Evolutionary conservation across 2,888 invertebrate species (phyloP), one percentile per base, ranked within the genome.

Genomic region (Microctonus hyperodae): DNA sequence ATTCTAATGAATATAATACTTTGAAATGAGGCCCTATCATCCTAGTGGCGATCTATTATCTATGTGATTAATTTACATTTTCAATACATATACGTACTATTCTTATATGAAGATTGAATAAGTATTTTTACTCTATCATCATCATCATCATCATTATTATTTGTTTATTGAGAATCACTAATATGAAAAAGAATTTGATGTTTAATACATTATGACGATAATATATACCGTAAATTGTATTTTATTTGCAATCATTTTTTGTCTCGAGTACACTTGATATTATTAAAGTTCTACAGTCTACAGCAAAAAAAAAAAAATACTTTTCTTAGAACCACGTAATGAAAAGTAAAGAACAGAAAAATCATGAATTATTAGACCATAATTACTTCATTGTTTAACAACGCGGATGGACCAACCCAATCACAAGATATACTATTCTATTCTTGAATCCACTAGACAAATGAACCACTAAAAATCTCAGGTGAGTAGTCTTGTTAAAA

Each of bases 401-500:
- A 44, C 44, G 79, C 81, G 83, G 67, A 68, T 64, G 50, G 65
- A 64, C 79, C 83, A 76, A 73, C 44, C 44, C 82, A 78, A 78
- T 80, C 77, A 79, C 82, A 80, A 83, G 83, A 79, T 75, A 80
- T 81, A 80, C 78, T 75, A 77, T 83, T 80, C 80, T 82, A 81
- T 82, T 81, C 80, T 83, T 81, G 81, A 83, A 81, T 79, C 80
- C 80, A 76, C 82, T 81, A 82, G 74, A 75, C 81, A 81, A 81
- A 79, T 81, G 79, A 80, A 76, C 78, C 77, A 74, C 78, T 75
- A 51, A 63, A 56, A 74, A 71, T 74, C 74, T 69, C 75, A 84
- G 84, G 84, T 84, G 83, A 84, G 84, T 84, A 84, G 81, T 79
- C 70, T 79, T 77, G 77, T 80, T 44, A 79, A 78, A 81, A 82